Conservation (phyloP, 2,113 vertebrate species). For the Onychostoma macrolepis region DNA sequence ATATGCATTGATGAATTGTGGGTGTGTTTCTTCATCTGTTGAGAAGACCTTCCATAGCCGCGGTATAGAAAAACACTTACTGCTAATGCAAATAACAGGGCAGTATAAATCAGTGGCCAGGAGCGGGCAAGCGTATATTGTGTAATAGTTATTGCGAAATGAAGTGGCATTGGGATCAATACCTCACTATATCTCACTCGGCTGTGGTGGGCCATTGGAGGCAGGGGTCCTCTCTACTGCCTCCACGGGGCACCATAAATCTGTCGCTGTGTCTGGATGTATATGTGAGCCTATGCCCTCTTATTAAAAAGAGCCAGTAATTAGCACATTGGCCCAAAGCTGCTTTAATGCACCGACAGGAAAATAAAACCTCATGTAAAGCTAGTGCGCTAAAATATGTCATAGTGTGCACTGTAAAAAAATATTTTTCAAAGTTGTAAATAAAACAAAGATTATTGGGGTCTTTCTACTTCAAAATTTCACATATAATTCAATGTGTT, state of each 20-base stretch:
- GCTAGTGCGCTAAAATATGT: neutral
- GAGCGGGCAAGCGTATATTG: conserved; percentile 76
- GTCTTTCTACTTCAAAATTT: neutral
- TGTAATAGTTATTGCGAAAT: conserved; percentile 98
- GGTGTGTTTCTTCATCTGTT: conserved; percentile 34
- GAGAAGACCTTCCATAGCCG: conserved; percentile 59
- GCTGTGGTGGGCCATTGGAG: conserved; percentile 95
- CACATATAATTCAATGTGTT: neutral
- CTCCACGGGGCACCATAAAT: conserved; percentile 94
- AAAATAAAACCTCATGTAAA: neutral
- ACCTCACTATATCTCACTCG: conserved; percentile 95
- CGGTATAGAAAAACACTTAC: conserved; percentile 81
- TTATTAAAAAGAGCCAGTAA: conserved; percentile 91
- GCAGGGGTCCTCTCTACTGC: conserved; percentile 87
- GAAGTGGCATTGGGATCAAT: conserved; percentile 98
- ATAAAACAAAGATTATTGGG: neutral
- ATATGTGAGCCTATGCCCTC: conserved; percentile 25
- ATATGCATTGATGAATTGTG: neutral
- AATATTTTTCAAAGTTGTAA: neutral
- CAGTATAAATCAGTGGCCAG: conserved; percentile 79
- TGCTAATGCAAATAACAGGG: conserved; percentile 82
- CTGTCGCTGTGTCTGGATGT: conserved; percentile 82
- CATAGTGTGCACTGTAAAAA: neutral
- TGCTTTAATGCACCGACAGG: conserved; percentile 26
- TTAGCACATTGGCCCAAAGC: conserved; percentile 79